Percentiles rank a stretch among this genome's conserved stretches.
phyloP scores from a whole-genome alignment of 2,888 invertebrate genomes.

The Dioctria rufipes region DNA sequence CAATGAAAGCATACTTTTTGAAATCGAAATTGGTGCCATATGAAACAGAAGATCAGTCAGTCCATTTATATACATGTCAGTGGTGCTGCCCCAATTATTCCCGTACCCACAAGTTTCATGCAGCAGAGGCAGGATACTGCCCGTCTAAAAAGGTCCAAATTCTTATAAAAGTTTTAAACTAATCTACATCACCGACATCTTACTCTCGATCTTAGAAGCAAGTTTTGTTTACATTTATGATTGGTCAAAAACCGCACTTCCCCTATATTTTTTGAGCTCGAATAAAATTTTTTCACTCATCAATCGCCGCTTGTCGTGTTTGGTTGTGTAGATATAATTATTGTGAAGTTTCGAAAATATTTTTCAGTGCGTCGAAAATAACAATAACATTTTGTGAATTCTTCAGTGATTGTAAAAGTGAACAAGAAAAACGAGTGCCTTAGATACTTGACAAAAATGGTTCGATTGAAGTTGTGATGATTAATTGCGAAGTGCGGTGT shows the following conservation, averaged over 20 bases:
- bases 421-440: slow-evolving; percentile 30
- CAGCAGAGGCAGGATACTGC: too few species aligned
- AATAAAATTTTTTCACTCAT: slow-evolving; percentile 8
- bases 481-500: slow-evolving; percentile 25
- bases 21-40: too few species aligned
- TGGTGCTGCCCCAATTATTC: too few species aligned
- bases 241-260: slow-evolving; percentile 34
- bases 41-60: too few species aligned
- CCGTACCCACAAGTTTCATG: too few species aligned
- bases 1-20: too few species aligned
- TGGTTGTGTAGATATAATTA: background rate
- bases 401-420: background rate
- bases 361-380: background rate
- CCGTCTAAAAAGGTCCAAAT: too few species aligned
- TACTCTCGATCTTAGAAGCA: background rate
- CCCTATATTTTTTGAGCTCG: background rate
- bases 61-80: too few species aligned
- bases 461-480: slow-evolving; percentile 56
- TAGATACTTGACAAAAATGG: slow-evolving; percentile 49
- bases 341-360: background rate
- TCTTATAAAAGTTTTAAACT: background rate
- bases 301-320: slow-evolving; percentile 3
- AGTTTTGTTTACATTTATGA: slow-evolving; percentile 22
- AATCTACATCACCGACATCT: background rate
- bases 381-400: background rate